A percentile compares a stretch with the other conserved stretches of the same genome.
Conservation (phyloP, 2,797 vertebrate genomes). For the Falco peregrinus region DNA sequence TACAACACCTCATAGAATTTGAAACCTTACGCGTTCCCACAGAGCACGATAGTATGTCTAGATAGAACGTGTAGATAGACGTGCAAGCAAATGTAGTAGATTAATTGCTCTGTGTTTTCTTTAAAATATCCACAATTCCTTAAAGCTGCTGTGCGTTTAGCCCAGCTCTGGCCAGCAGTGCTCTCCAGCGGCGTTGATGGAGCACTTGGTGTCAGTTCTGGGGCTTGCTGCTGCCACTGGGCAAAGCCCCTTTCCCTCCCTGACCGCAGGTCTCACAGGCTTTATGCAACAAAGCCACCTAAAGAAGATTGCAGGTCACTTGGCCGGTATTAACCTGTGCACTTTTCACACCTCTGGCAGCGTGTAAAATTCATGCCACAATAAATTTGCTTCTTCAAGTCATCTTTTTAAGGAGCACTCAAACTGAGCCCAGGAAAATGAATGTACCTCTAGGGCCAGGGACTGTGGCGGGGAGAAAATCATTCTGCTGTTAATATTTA, state of each 20-base stretch:
- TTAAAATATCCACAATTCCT: background rate
- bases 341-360: background rate
- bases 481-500: background rate
- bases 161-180: background rate
- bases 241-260: background rate
- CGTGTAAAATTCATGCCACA: background rate
- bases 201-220: background rate
- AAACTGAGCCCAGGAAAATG: background rate
- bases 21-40: background rate
- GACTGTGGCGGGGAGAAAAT: background rate
- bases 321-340: fast-evolving
- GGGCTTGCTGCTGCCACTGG: background rate
- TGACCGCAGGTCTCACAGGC: background rate
- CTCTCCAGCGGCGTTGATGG: background rate
- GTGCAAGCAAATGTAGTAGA: background rate
- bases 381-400: background rate
- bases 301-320: background rate
- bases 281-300: background rate
- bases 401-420: fast-evolving
- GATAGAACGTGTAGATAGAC: background rate
- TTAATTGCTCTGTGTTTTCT: background rate
- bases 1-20: background rate
- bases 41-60: background rate
- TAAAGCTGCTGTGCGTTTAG: background rate
- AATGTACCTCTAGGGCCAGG: background rate